A percentile compares a stretch with the other conserved stretches of the same genome.
Conservation (phyloP, 2,113 vertebrate genomes). For the Ceuthmochares aereus region DNA sequence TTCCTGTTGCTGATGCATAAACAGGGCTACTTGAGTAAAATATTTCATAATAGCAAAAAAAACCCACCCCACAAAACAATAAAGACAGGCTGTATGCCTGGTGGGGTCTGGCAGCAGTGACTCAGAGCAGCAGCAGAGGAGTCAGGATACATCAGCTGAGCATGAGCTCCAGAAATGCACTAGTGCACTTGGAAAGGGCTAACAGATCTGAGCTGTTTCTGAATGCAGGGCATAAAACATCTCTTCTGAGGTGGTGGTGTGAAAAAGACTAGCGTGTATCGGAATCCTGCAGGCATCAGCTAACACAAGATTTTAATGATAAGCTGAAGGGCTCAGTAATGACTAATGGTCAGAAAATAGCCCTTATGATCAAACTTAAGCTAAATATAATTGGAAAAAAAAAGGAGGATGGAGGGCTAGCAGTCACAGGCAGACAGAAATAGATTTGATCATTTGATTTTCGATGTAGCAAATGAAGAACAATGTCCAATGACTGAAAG, state of each 20-base stretch:
- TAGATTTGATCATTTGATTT: slow-evolving; percentile 14
- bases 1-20: not conserved
- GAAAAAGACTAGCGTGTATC: not conserved
- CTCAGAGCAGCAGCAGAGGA: not conserved
- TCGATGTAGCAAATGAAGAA: not conserved
- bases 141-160: not conserved
- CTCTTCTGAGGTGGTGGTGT: not conserved
- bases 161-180: accelerated
- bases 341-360: slow-evolving; percentile 54
- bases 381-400: slow-evolving; percentile 9
- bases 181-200: not conserved
- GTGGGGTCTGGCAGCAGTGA: not conserved
- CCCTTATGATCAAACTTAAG: slow-evolving; percentile 2
- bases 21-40: not conserved
- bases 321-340: slow-evolving; percentile 11
- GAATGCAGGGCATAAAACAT: accelerated
- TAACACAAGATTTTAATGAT: not conserved
- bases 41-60: not conserved
- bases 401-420: not conserved
- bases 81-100: accelerated
- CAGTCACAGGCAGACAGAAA: not conserved
- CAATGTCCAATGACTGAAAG: not conserved
- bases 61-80: accelerated
- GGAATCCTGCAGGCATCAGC: not conserved
- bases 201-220: not conserved